Percentiles rank a stretch among this genome's conserved stretches.
phyloP scores from a whole-genome alignment of 1,140 invertebrate genomes.

The Heliconius congener region DNA sequence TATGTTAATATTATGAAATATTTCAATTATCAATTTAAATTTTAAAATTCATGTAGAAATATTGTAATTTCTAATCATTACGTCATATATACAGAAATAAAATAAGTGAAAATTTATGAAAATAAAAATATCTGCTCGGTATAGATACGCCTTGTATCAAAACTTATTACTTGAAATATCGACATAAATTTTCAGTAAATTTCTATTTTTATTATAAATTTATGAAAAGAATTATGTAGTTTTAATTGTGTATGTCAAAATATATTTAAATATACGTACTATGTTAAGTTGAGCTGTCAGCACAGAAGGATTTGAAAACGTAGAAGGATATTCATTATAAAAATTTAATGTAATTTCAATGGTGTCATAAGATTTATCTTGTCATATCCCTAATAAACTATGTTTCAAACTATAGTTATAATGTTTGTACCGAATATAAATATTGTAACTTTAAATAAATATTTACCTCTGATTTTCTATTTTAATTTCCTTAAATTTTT shows the following conservation, averaged over 20 bases:
- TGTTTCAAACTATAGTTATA: constrained; percentile 37
- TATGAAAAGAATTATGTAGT: constrained; percentile 1
- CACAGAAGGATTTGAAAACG: constrained; percentile 64
- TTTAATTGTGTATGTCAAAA: constrained; percentile 2
- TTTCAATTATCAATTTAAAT: neutral
- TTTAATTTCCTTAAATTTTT: neutral
- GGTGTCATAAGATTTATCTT: constrained; percentile 28
- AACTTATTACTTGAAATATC: neutral
- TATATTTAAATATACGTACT: constrained; percentile 5
- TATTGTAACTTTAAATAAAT: constrained; percentile 60
- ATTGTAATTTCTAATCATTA: neutral
- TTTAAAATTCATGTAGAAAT: neutral
- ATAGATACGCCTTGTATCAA: neutral
- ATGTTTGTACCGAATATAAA: constrained; percentile 60
- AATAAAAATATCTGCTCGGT: neutral
- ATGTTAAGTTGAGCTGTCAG: constrained; percentile 33
- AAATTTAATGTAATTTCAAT: constrained; percentile 26
- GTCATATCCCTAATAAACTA: constrained; percentile 32
- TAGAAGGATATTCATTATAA: constrained; percentile 29
- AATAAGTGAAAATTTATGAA: neutral
- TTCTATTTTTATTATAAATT: constrained; percentile 11
- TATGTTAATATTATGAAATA: neutral
- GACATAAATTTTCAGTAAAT: neutral
- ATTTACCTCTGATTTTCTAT: constrained; percentile 48
- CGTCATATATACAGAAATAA: neutral